Evolutionary conservation across 2,888 invertebrate species (phyloP).

Genomic region (Agrotis exclamationis): DNA sequence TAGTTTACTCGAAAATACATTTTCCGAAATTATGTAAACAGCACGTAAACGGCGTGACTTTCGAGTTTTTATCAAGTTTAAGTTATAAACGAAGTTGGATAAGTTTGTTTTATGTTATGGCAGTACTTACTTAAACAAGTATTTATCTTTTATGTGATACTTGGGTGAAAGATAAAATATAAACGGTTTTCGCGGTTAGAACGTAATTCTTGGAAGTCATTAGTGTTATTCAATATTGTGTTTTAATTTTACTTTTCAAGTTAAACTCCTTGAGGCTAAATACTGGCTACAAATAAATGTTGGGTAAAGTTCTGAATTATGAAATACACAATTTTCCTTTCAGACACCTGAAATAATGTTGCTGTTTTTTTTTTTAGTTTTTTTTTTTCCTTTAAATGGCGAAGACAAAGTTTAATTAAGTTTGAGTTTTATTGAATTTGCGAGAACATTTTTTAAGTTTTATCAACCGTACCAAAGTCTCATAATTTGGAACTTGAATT

Average conservation of each 20-base stretch:
- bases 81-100: slow-evolving; percentile 16
- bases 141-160: slow-evolving; percentile 21
- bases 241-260: slow-evolving; percentile 4
- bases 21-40: slow-evolving; percentile 22
- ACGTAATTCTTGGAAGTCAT: slow-evolving; percentile 16
- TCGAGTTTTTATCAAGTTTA: slow-evolving; percentile 27
- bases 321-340: too few relatives aligned
- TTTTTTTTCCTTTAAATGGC: too few relatives aligned
- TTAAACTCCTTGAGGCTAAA: background rate
- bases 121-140: slow-evolving; percentile 6
- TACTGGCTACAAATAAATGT: background rate
- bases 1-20: background rate
- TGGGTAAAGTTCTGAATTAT: background rate
- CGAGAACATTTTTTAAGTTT: too few relatives aligned
- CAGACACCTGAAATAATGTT: too few relatives aligned
- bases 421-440: too few relatives aligned
- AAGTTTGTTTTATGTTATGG: slow-evolving; percentile 31
- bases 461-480: too few relatives aligned
- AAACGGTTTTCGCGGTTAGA: background rate
- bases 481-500: too few relatives aligned
- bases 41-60: slow-evolving; percentile 29
- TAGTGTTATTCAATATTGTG: slow-evolving; percentile 17
- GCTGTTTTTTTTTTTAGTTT: too few relatives aligned
- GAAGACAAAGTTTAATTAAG: too few relatives aligned
- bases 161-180: slow-evolving; percentile 15